phyloP scores from a whole-genome alignment of 1,140 invertebrate species.

The Leptopilina boulardi region DNA sequence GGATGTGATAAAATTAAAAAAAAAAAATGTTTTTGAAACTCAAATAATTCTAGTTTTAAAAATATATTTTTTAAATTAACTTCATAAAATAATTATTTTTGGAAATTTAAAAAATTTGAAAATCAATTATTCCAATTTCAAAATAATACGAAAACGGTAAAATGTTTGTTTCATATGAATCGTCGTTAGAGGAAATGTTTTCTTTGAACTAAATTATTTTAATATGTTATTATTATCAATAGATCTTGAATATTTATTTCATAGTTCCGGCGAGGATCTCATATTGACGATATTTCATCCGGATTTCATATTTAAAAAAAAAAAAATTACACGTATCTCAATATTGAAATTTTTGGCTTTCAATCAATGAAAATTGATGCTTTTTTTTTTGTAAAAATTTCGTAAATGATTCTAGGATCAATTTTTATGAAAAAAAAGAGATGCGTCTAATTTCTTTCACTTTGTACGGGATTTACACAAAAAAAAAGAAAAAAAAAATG shows the following conservation, averaged over 20 bases:
- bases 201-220: constrained; percentile 46
- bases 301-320: constrained; percentile 51
- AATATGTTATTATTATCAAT: constrained; percentile 46
- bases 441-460: constrained; percentile 14
- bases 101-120: no score
- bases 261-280: constrained; percentile 18
- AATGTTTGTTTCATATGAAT: no score
- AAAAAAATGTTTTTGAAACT: no score
- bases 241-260: constrained; percentile 64
- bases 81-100: no score
- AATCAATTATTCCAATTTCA: no score
- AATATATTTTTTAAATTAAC: no score
- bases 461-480: background rate
- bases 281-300: constrained; percentile 16
- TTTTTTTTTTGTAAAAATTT: no score
- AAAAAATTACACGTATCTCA: constrained; percentile 58
- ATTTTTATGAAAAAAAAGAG: background rate
- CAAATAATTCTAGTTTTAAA: no score
- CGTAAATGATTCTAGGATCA: no score
- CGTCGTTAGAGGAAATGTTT: constrained; percentile 24
- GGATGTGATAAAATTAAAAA: no score
- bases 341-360: constrained; percentile 62
- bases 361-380: constrained; percentile 50
- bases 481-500: no score
- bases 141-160: no score